phyloP scores from a whole-genome alignment of 2,888 invertebrate genomes.

The Caenorhabditis sulstoni region DNA sequence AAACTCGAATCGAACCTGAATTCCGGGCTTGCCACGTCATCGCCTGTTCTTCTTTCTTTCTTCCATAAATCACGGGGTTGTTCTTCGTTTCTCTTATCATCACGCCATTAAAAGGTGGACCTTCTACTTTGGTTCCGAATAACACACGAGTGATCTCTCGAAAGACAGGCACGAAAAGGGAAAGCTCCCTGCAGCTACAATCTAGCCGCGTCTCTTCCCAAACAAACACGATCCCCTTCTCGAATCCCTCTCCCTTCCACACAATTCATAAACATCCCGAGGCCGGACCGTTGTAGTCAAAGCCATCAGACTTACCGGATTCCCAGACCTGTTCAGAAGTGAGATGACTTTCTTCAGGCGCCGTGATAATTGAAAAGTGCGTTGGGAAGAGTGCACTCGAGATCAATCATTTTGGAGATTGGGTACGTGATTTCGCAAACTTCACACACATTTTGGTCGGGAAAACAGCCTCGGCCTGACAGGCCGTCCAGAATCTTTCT shows the following conservation, averaged over 20 bases:
- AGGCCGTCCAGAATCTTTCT: too few species aligned
- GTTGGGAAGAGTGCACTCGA: too few species aligned
- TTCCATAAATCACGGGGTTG: not conserved
- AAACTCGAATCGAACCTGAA: constrained; percentile 21
- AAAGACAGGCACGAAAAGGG: constrained; percentile 7
- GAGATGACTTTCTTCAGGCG: too few species aligned
- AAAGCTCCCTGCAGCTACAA: constrained; percentile 37
- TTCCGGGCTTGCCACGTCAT: constrained; percentile 10
- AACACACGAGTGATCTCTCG: not conserved
- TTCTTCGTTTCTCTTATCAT: constrained; percentile 25
- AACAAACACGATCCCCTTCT: constrained; percentile 4
- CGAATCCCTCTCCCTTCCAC: not conserved
- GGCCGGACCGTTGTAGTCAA: too few species aligned
- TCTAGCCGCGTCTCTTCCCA: constrained; percentile 31
- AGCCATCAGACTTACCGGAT: too few species aligned
- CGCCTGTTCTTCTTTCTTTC: not conserved
- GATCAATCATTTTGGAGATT: too few species aligned
- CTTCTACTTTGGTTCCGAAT: constrained; percentile 49
- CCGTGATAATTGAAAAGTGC: too few species aligned
- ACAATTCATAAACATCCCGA: not conserved
- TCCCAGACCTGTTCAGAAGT: too few species aligned
- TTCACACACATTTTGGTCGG: too few species aligned
- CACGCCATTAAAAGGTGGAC: constrained; percentile 37
- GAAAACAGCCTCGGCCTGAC: too few species aligned
- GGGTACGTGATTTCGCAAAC: too few species aligned